These are phyloP conservation scores for Ephestia elutella DNA, from an alignment of 1,140 invertebrate genomes.

Conservation along the genomic window DNA sequence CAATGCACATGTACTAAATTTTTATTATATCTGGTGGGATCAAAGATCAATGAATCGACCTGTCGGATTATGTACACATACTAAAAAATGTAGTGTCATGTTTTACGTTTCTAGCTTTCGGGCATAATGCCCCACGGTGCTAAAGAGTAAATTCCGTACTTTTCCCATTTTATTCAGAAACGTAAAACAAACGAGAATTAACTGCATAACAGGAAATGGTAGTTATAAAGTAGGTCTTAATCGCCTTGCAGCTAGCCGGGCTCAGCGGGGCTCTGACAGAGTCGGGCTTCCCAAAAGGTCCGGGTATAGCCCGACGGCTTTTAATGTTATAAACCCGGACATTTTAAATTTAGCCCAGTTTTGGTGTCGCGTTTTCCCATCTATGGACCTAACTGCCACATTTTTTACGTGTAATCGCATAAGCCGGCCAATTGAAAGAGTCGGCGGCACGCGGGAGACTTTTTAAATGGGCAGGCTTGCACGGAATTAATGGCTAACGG, in stretches of 20 bases:
- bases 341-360: too few species aligned
- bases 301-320: too few species aligned
- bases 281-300: too few species aligned
- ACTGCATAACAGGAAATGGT: background rate
- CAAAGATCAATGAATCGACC: too few species aligned
- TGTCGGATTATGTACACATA: too few species aligned
- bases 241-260: background rate
- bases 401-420: background rate
- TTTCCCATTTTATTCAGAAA: background rate
- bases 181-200: conserved; percentile 5
- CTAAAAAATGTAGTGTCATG: background rate
- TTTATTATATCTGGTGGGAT: too few species aligned
- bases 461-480: background rate
- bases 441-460: background rate
- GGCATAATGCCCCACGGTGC: too few species aligned
- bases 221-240: conserved; percentile 5
- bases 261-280: background rate
- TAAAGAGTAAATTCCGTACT: background rate
- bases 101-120: too few species aligned
- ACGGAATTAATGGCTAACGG: background rate
- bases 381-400: background rate
- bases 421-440: conserved; percentile 1
- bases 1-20: too few species aligned
- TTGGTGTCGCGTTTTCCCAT: too few species aligned
- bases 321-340: too few species aligned